A percentile compares a stretch with the other conserved stretches of the same genome.
Conservation (phyloP, 1,140 invertebrate genomes). For the Drosophila orena region DNA sequence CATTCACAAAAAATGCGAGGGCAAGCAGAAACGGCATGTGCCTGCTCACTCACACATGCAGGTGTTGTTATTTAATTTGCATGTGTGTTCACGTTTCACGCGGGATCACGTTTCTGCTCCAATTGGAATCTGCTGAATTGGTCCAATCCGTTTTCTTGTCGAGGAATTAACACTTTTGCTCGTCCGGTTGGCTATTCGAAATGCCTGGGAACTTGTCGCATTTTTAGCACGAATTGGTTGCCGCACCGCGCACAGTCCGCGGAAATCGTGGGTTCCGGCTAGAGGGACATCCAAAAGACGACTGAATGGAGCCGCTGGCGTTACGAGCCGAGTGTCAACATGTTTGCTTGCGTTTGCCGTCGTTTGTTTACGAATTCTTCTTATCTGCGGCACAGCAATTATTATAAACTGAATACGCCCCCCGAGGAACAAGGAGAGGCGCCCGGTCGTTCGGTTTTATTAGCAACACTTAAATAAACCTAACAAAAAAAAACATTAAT, state of each 20-base stretch:
- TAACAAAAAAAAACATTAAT: conserved; percentile 37
- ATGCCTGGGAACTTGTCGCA: conserved; percentile 12
- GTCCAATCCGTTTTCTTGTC: not conserved
- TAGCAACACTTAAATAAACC: conserved; percentile 30
- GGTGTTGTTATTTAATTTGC: conserved; percentile 1
- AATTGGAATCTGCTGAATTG: conserved; percentile 26
- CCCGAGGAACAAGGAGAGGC: conserved; percentile 18
- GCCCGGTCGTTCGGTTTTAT: conserved; percentile 22
- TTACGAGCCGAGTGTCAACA: conserved; percentile 21
- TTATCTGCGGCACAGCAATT: conserved; percentile 50
- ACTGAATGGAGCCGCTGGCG: conserved; percentile 19
- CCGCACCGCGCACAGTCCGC: conserved; percentile 4
- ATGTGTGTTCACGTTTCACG: conserved; percentile 10
- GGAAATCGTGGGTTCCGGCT: conserved; percentile 6
- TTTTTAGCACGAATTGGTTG: conserved; percentile 2
- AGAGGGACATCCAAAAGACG: conserved; percentile 10
- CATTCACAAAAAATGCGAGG: conserved; percentile 33
- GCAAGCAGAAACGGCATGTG: conserved; percentile 36
- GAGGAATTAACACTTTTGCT: conserved; percentile 16
- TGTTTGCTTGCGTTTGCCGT: conserved; percentile 36
- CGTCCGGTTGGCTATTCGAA: not conserved
- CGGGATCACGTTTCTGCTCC: conserved; percentile 63
- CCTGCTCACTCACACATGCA: conserved; percentile 7
- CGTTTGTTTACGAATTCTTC: conserved; percentile 42
- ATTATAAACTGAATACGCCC: conserved; percentile 38